phyloP scores from a whole-genome alignment of 2,888 invertebrate species.

The Amphipyra tragopoginis region DNA sequence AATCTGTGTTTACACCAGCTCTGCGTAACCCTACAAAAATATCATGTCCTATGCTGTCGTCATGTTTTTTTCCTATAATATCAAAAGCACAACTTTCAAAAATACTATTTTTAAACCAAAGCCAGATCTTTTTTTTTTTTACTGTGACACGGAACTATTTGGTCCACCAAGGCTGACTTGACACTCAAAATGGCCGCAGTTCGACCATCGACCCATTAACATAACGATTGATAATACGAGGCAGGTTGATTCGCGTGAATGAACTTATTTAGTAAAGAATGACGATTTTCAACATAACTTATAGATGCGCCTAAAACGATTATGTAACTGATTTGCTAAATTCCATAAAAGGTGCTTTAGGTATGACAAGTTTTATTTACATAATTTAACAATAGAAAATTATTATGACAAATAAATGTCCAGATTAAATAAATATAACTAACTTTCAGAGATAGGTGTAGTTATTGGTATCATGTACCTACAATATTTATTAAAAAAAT shows the following conservation, averaged over 20 bases:
- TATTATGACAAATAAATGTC: too few relatives aligned
- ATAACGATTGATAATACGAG: constrained; percentile 32
- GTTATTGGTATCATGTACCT: too few relatives aligned
- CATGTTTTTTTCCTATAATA: not conserved
- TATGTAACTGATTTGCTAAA: constrained; percentile 5
- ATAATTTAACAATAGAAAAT: not conserved
- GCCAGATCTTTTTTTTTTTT: constrained; percentile 9
- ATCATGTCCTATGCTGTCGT: too few relatives aligned
- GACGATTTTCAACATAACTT: constrained; percentile 10
- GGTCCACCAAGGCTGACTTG: constrained; percentile 47
- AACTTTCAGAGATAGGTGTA: too few relatives aligned
- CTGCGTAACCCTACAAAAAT: too few relatives aligned
- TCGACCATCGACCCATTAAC: constrained; percentile 43
- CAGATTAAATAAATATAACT: too few relatives aligned
- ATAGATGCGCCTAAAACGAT: not conserved
- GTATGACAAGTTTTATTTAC: not conserved
- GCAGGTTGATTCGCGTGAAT: constrained; percentile 40
- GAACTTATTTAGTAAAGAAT: constrained; percentile 42
- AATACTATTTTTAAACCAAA: constrained; percentile 22
- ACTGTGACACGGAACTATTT: constrained; percentile 31
- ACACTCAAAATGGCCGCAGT: constrained; percentile 39
- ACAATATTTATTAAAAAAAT: too few relatives aligned
- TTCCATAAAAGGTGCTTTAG: not conserved
- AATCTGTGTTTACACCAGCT: too few relatives aligned
- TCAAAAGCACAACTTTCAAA: constrained; percentile 20